Base-by-base conservation (phyloP, 2,113 vertebrate genomes). In the Semicossyphus pulcher region DNA sequence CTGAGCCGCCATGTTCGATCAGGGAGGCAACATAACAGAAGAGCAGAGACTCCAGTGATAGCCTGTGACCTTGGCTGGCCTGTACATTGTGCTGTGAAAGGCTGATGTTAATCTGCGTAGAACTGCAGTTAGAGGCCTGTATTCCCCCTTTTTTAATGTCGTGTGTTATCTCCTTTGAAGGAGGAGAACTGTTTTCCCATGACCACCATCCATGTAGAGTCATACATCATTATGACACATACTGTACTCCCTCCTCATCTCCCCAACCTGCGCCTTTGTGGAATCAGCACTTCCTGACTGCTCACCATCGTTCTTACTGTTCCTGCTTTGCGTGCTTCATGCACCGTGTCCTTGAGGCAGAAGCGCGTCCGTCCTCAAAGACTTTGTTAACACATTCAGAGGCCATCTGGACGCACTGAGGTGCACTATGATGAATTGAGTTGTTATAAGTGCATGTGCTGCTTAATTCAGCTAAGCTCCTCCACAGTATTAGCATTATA, bases 231-330 rank as follows among this genome's bases (percentile, higher is more conserved):
- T 48, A 23, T 61, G 56, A 32, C 34, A 4, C 16, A 7, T 0
- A 3, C 39, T n/a, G 18, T 7, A 44, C 41, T 44, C 64, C 61
- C 15, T 53, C 51, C 7, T 64, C 61, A 14, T 21, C n/a, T 41
- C 7, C 14, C 18, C 39, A 10, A 18, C 20, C 47, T 15, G 34
- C 20, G 52, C 58, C 36, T 73, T 56, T 62, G 23, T 31, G 14
- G 26, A 80, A 34, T 82, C 79, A 73, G 76, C 67, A 73, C 66
- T 78, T 78, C 18, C 26, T 21, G n/a, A 44, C 36, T 14, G 23
- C 25, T 14, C 32, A 25, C 31, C 65, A 26, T 59, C 2, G 42
- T 45, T 73, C 36, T 18, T 42, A 6, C 28, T 39, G 10, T 18
- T 71, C 44, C n/a, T 66, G 28, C 44, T 44, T 47, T 1, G 15